phyloP scores from a whole-genome alignment of 1,140 invertebrate species.

The Caerostris darwini region DNA sequence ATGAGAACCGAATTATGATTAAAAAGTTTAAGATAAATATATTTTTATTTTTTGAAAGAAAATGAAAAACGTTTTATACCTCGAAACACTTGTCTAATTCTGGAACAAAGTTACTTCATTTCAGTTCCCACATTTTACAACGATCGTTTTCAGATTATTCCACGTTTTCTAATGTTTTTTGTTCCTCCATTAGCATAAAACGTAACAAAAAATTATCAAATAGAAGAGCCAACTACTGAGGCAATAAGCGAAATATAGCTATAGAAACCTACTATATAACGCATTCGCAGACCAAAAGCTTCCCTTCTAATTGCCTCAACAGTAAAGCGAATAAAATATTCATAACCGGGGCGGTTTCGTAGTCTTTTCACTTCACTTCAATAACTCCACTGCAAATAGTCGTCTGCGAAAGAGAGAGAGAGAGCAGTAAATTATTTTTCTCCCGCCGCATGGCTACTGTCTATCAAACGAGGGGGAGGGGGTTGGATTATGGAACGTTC shows the following conservation, averaged over 20 bases:
- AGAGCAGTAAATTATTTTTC: conserved; percentile 37
- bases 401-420: neutral
- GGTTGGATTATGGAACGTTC: neutral
- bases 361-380: neutral
- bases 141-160: neutral
- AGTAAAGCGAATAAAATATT: conserved; percentile 30
- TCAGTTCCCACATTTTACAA: neutral
- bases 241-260: neutral
- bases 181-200: neutral
- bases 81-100: neutral
- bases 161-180: neutral
- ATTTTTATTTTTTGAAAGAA: too few relatives aligned
- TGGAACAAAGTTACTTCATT: too few relatives aligned
- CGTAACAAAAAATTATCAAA: neutral
- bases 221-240: neutral
- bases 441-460: neutral
- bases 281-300: neutral
- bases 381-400: conserved; percentile 35
- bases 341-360: neutral
- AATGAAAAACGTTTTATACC: too few relatives aligned
- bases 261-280: neutral
- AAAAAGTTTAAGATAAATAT: too few relatives aligned
- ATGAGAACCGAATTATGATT: too few relatives aligned
- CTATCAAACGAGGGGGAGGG: conserved; percentile 17
- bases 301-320: conserved; percentile 50